Percentiles rank a stretch among this genome's conserved stretches.
phyloP scores from a whole-genome alignment of 2,113 vertebrate species.

The Neofelis nebulosa region DNA sequence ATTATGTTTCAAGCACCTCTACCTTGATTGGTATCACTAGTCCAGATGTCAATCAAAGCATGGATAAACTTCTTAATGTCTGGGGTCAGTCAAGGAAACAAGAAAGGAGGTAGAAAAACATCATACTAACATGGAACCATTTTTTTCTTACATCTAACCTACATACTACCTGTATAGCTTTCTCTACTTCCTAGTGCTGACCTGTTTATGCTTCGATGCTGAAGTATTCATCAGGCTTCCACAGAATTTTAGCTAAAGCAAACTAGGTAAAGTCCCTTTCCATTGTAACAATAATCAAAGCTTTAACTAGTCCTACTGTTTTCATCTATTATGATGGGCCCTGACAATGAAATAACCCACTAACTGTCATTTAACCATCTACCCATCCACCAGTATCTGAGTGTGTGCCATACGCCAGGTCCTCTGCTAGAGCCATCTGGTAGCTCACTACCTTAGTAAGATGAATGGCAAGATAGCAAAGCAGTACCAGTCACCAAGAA shows the following conservation, averaged over 20 bases:
- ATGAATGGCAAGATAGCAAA: not conserved
- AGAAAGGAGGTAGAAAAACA: not conserved
- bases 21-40: not conserved
- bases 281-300: not conserved
- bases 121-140: not conserved
- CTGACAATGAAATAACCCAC: not conserved
- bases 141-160: not conserved
- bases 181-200: not conserved
- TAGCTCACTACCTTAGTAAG: not conserved
- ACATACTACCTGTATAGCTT: not conserved
- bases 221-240: not conserved
- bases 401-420: not conserved
- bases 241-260: not conserved
- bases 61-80: not conserved
- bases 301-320: not conserved
- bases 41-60: not conserved
- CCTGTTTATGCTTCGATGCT: not conserved
- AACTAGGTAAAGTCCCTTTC: conserved; percentile 5
- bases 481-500: not conserved
- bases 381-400: not conserved
- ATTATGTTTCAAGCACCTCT: not conserved
- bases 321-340: not conserved
- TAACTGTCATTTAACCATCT: not conserved
- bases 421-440: not conserved
- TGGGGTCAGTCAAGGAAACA: not conserved